Evolutionary conservation across 2,888 invertebrate species (phyloP).

Genomic region (Ophioninae sp.): DNA sequence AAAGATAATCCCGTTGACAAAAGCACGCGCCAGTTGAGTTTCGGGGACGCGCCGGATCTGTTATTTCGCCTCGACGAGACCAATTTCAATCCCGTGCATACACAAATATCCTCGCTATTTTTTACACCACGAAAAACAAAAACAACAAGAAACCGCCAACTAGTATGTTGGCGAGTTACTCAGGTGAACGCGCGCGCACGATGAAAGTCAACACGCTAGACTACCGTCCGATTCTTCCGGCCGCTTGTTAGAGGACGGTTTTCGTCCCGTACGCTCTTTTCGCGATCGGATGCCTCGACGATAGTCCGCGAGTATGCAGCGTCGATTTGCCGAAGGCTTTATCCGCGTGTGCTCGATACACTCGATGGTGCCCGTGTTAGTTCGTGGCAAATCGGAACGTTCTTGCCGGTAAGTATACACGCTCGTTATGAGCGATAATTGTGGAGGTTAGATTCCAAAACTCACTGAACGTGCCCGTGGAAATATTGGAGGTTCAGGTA

Average conservation of each 20-base stretch:
- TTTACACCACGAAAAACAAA: neutral
- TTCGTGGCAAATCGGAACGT: constrained; percentile 14
- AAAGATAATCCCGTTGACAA: constrained; percentile 35
- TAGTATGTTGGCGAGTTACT: neutral
- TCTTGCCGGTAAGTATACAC: constrained; percentile 18
- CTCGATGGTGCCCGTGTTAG: neutral
- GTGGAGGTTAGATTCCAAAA: neutral
- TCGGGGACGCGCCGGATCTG: constrained; percentile 23
- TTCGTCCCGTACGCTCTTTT: neutral
- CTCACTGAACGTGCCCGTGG: neutral
- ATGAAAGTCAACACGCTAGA: constrained; percentile 2
- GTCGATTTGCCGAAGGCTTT: constrained; percentile 3
- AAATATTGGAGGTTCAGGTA: neutral
- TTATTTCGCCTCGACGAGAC: constrained; percentile 6
- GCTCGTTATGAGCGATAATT: neutral
- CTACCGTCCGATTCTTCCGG: constrained; percentile 25
- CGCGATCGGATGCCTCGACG: constrained; percentile 4
- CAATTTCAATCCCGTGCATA: neutral
- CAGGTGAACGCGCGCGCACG: neutral
- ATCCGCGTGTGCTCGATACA: constrained; percentile 27
- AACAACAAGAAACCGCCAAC: neutral
- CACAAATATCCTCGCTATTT: neutral
- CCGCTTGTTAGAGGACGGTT: neutral
- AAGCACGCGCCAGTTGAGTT: constrained; percentile 30
- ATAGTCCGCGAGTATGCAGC: constrained; percentile 20